Base-by-base conservation (phyloP, 92 coral and sea anemone species). In the Epizoanthus ramosus region DNA sequence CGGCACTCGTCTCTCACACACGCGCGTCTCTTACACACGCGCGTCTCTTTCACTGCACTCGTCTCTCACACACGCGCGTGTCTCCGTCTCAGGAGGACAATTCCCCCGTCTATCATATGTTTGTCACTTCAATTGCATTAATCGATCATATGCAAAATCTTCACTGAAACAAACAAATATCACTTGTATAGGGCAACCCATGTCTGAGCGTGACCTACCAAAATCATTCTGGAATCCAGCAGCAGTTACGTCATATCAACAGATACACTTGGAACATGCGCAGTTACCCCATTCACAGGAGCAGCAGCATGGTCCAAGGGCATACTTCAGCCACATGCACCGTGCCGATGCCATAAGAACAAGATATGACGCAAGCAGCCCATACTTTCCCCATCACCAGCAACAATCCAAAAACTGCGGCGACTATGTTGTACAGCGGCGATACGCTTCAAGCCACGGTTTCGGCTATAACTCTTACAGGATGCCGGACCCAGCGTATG, bases 201-300 rank as follows among this genome's bases (percentile, higher is more conserved):
- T 77, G 82, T 23, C 50, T 22, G 82, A 77, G 21, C 82, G 82
- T n/a, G 43, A 77, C 23, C 53, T 77, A 4, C 82, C 82, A n/a
- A 22, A 43, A 22, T 77, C 82, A 8, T 77, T 77, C 71, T 77
- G 82, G 82, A 60, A 77, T 19, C 82, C 82, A 5, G 22, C 64
- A 21, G 81, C 81, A 8, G 60, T 19, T 12, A 8, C 8, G 10
- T 5, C 18, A 35, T 18, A 31, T 10, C 82, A 77, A 50, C 71
- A 76, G 14, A 37, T 59, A 7, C 39, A 41, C 7, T 1, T 43
- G 28, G 82, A 77, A 59, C 59, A 77, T 63, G 82, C 82, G 57
- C 82, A 60, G 71, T 60, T 37, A 4, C 17, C 22, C 41, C 71
- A 17, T 60, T 68, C 41, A 22, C 82, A 60, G 23, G 57, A 21